Base-by-base conservation (phyloP, 53 echinoderm and acorn worm species). In the Antedon mediterranea region DNA sequence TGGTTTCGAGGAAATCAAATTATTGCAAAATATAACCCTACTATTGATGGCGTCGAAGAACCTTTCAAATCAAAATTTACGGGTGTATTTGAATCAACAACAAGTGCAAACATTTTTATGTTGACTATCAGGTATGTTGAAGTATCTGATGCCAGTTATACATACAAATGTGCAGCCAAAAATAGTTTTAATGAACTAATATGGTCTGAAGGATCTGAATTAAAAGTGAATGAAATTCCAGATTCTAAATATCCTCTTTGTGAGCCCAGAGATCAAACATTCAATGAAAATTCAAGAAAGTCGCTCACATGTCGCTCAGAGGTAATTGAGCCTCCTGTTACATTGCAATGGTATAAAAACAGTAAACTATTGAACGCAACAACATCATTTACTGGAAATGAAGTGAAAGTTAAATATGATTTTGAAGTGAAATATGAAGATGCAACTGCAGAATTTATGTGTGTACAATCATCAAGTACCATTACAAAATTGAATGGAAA, bases 351-450 rank as follows among this genome's bases (percentile, higher is more conserved):
- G 57, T 57, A 57, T 57, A 57, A 57, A 57, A 57, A 57, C 20
- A 23, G 57, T 57, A 6, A 57, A 57, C 9, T 2, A 57, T 57
- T 57, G 57, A 26, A 57, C 7, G 15, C 57, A 57, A 57, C 57
- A 57, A 18, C 7, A 57, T 23, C 11, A 57, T 57, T 43, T n/a
- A 73, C 11, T 32, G 72, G 77, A 75, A 70, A 80, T 57, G 37
- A 85, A 43, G 72, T 79, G 32, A 28, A 80, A 77, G 18, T 32
- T 71, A 34, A 80, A 30, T 30, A 71, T 75, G 71, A 57, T 75
- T 57, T 80, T 43, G 4, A 85, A 77, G 76, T 85, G 72, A 74
- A 80, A 71, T 30, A 85, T 33, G 43, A 78, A 43, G 29, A 43
- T 34, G 8, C 6, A 42, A 26, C 27, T 31, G 29, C 43, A 9